Base-by-base conservation (phyloP, 1,140 invertebrate genomes). In the Zaprionus ghesquierei region DNA sequence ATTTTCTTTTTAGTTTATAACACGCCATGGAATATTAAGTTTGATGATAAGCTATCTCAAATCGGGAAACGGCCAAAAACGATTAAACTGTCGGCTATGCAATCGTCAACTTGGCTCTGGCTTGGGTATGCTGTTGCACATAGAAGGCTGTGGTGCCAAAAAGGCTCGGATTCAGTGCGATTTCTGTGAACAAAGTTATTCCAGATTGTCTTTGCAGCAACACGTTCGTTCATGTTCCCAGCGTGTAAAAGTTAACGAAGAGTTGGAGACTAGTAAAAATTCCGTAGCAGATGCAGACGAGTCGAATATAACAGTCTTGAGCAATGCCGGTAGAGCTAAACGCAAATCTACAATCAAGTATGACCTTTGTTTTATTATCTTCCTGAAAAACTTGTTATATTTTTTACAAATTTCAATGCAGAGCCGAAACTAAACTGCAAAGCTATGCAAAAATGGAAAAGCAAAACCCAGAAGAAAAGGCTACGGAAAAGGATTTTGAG, bases 371-470 rank as follows among this genome's bases (percentile, higher is more conserved):
- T n/a, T n/a, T n/a, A n/a, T n/a, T 13, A 15, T 27, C 1, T 22
- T 23, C 0, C 0, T 13, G 8, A 9, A 22, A 20, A 33, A 23
- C 50, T n/a, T 15, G 4, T 44, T 10, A 4, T 20, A 31, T 5
- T 44, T 33, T 9, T 50, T 22, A 27, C 41, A 49, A 44, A n/a
- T 27, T 46, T 54, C n/a, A 33, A 35, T 59, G n/a, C 29, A 91
- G 90, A 46, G 90, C 90, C 15, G 90, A 91, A 77, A 77, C 63
- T 0, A 87, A 90, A 13, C 22, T 91, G 6, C 89, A 81, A 60
- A 81, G 77, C 22, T 66, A 89, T 9, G 77, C 76, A 2, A 56
- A 70, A 2, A 6, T 71, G 12, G 33, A 49, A 10, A 15, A 53
- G 4, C 12, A 27, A 1, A 38, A 1, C 12, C 29, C 12, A 12